Evolutionary conservation across 2,113 vertebrate genomes (phyloP), one percentile per base, ranked within the genome.

Genomic region (Rutilus rutilus): DNA sequence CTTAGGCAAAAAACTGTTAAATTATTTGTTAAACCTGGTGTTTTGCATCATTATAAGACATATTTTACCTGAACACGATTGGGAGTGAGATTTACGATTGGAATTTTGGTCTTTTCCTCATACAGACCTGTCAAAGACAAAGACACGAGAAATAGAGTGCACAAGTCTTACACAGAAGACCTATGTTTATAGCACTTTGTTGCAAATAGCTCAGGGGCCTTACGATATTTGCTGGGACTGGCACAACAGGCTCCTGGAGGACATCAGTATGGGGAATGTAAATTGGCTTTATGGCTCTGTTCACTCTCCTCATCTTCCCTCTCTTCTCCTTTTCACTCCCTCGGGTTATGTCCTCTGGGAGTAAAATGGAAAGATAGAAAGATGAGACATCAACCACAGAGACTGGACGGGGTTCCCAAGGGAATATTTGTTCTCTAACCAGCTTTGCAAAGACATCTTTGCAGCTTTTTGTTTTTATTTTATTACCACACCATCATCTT

Each of bases 211-310:
- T 77, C 17, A 77, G 7, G 47, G 47, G 75, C 8, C 59, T 45
- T 30, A 25, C 3, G 5, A 80, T 80, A 82, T 82, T 82, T 36
- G 45, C 42, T 33, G 42, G 62, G 27, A 52, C 80, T 52, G 79
- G 5, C 79, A 67, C 42, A 30, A 52, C 80, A 65, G 64, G 21
- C 17, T 45, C 80, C 45, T 33, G 39, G 78, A 30, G 39, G 17
- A 81, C 60, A 65, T 81, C 14, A 45, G 45, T 27, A 69, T 82
- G 80, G 45, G 19, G 27, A 69, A 82, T 82, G 80, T 82, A 69
- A 82, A 82, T 82, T 23, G 64, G 80, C 62, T 82, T 82, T 50
- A 30, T 82, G 62, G 80, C 64, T 52, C n/a, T 9, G 6, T 30
- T 65, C 15, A 15, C 78, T 64, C 78, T 27, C n/a, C 60, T 81